Base-by-base conservation (phyloP, 2,797 vertebrate species). In the Pogoniulus pusillus region DNA sequence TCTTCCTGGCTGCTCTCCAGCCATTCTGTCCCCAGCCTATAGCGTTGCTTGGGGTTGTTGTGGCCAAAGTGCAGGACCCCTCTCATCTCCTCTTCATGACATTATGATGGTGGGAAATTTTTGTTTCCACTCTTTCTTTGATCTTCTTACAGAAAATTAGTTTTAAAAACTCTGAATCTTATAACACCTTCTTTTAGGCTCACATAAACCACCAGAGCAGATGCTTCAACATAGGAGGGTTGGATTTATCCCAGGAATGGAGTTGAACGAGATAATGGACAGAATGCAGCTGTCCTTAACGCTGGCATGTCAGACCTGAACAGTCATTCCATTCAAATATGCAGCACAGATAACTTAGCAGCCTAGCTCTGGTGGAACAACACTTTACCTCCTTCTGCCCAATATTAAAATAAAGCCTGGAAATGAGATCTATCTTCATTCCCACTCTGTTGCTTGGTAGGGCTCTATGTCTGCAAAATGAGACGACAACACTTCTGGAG, bases 381-480 rank as follows among this genome's bases (percentile, higher is more conserved):
- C 7, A 30, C 4, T 7, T 17, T 75, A 14, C 10, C 12, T 32
- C 2, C 35, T 75, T 13, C 2, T 4, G 27, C 13, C 16, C 39
- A 20, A 1, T 4, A 66, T 23, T 16, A 30, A 26, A 27, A 47
- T 5, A 72, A 54, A 75, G 14, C 24, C 26, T n/a, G 4, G 9
- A 8, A 66, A 10, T 0, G 1, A 29, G 29, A 23, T 32, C 2
- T 41, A 69, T 45, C 19, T 45, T 57, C 8, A 19, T 49, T 51
- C 39, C 23, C 12, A 59, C 9, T 8, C 17, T 53, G 14, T 41
- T 72, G 17, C 12, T 70, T 53, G 10, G 4, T 41, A 47, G 51
- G 22, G 26, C 12, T 23, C 27, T 43, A 35, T 9, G 34, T 4
- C 1, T 7, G 10, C 8, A 22, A 2, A 0, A 2, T 16, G 34